Evolutionary conservation across 2,888 invertebrate genomes (phyloP), one percentile per base, ranked within the genome.

Genomic region (Sphaeridia pumilis): DNA sequence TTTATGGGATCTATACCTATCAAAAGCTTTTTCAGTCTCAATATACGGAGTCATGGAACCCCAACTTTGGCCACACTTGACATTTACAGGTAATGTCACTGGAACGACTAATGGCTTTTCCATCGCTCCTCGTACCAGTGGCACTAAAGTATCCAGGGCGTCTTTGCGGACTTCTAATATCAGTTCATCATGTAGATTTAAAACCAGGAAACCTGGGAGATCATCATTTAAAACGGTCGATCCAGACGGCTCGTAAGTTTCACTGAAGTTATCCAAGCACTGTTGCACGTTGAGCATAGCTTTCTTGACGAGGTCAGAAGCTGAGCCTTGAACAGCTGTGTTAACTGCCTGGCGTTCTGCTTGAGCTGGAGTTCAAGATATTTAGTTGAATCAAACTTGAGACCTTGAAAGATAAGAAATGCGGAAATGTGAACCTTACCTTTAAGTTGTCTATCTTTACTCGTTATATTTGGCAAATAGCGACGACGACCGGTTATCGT

Each of bases 271-370:
- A 17, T 38, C 38, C 12, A 38, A 14, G 17, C 20, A 17, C 5
- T 20, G 7, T 17, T 90, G 83, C 65, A 94, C 80, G 46, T 76
- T 74, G 26, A 87, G 76, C 82, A 95, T 88, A 1, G 94, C 92
- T 52, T 76, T 80, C 71, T 98, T 98, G 0, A 87, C 84, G 42
- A 98, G 81, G 71, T 98, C 97, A 0, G 95, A 90, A 0, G 95
- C 97, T 0, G 95, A 92, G 0, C 95, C 97, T 73, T 98, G 97
- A 48, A 98, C 83, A 14, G 83, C 84, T 2, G 94, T 87, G 70
- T 98, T 98, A 0, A 98, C 79, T 14, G 94, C 93, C 75, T 95
- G 94, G n/a, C 97, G 77, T 71, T 93, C 92, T 0, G 90, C 87
- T 74, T 89, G 81, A 66, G 76, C 84, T 84, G 47, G 7, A 14